A percentile compares a stretch with the other conserved stretches of the same genome.
These are phyloP conservation scores for Callocephalon fimbriatum DNA, from an alignment of 2,113 vertebrate species.

Conservation along the genomic window DNA sequence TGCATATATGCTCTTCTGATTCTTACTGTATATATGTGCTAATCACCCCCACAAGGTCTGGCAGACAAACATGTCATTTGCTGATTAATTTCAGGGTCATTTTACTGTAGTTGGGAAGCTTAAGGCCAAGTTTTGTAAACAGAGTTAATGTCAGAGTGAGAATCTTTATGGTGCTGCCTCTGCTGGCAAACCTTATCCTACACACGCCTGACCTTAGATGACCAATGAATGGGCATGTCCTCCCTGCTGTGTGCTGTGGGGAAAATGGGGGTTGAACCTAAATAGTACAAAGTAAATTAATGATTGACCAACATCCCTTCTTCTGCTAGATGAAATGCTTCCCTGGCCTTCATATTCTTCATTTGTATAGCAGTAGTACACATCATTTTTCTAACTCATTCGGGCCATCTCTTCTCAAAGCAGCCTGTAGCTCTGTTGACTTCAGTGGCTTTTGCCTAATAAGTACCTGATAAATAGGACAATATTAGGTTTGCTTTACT, in stretches of 20 bases:
- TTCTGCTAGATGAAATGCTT: neutral
- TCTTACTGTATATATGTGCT: neutral
- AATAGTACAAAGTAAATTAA: neutral
- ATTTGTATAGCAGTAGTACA: neutral
- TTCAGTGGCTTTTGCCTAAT: neutral
- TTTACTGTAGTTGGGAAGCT: neutral
- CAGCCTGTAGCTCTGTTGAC: neutral
- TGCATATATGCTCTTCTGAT: neutral
- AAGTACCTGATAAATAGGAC: neutral
- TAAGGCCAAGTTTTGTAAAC: neutral
- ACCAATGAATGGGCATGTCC: neutral
- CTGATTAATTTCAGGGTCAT: neutral
- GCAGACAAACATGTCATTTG: neutral
- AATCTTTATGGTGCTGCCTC: neutral
- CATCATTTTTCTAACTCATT: neutral
- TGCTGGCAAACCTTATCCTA: neutral
- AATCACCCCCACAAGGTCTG: neutral
- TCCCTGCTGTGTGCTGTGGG: neutral
- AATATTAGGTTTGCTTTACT: neutral
- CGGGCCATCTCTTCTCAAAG: neutral
- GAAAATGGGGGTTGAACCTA: neutral
- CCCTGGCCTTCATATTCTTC: neutral
- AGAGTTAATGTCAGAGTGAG: neutral
- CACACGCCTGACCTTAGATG: rapidly evolving
- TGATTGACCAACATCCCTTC: neutral